Percentiles rank a stretch among this genome's conserved stretches.
Evolutionary conservation across 2,888 invertebrate species (phyloP).

Genomic region (Ennomos fuscantarius): DNA sequence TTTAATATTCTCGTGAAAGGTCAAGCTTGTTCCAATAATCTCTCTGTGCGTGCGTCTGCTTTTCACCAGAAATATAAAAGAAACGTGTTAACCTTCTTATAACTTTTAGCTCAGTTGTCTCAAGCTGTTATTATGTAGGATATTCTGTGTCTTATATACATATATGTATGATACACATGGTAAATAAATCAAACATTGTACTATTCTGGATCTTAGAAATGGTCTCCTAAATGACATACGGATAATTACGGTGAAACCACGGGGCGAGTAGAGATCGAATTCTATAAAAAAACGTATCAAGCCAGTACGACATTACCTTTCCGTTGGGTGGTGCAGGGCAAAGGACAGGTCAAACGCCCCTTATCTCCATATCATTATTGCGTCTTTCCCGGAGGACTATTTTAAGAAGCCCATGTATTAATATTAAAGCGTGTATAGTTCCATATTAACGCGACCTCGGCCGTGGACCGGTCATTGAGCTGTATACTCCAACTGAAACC

Average conservation of each 20-base stretch:
- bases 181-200: too few species aligned
- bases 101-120: too few species aligned
- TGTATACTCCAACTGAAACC: slow-evolving; percentile 31
- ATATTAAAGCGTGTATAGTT: slow-evolving; percentile 72
- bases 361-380: slow-evolving; percentile 66
- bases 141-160: too few species aligned
- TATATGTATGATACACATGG: neutral
- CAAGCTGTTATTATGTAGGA: too few species aligned
- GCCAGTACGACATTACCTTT: too few species aligned
- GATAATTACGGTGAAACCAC: too few species aligned
- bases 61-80: slow-evolving; percentile 9
- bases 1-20: neutral
- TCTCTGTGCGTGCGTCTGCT: slow-evolving; percentile 8
- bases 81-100: slow-evolving; percentile 2
- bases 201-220: too few species aligned
- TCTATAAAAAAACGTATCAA: too few species aligned
- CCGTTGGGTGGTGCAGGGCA: slow-evolving; percentile 36
- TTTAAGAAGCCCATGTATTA: slow-evolving; percentile 68
- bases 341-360: slow-evolving; percentile 63
- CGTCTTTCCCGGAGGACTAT: slow-evolving; percentile 66
- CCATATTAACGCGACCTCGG: slow-evolving; percentile 76
- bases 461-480: slow-evolving; percentile 73
- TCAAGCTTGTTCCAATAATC: slow-evolving; percentile 9
- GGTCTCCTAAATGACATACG: too few species aligned
- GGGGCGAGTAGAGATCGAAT: too few species aligned